Conservation (phyloP, 64 coral and sea anemone genomes). For the Catalaphyllia jardinei region DNA sequence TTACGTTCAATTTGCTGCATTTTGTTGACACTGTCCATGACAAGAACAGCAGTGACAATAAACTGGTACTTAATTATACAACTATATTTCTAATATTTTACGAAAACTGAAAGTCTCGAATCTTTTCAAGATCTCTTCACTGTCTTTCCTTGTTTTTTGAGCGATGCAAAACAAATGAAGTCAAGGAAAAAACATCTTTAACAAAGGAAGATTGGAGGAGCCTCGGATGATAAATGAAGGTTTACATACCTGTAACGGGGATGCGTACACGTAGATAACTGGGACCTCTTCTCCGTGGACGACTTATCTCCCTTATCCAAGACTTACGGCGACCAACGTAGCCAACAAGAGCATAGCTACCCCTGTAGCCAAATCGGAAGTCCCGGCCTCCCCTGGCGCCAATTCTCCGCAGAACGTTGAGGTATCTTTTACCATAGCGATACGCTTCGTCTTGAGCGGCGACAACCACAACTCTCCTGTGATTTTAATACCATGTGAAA, state of each 20-base stretch:
- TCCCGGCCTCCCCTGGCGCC: not conserved
- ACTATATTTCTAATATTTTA: no score
- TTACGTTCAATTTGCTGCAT: no score
- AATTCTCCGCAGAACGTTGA: not conserved
- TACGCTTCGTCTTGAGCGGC: constrained; percentile 7
- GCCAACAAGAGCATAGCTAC: not conserved
- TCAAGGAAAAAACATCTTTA: no score
- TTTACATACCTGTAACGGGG: not conserved
- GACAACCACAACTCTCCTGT: constrained; percentile 1
- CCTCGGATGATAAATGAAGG: no score
- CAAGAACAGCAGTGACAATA: no score
- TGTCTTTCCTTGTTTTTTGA: no score
- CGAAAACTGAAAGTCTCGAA: no score
- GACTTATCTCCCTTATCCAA: not conserved
- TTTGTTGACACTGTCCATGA: no score
- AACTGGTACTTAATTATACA: no score
- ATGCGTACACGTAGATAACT: not conserved
- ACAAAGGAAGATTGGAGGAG: no score
- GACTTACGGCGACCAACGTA: not conserved
- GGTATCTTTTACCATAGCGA: not conserved
- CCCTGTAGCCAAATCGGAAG: constrained; percentile 10
- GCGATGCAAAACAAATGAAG: no score
- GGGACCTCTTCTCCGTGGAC: not conserved
- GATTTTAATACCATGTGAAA: not conserved
- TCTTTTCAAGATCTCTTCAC: no score